Evolutionary conservation across 2,113 vertebrate species (phyloP).

Genomic region (Harpagus bidentatus): DNA sequence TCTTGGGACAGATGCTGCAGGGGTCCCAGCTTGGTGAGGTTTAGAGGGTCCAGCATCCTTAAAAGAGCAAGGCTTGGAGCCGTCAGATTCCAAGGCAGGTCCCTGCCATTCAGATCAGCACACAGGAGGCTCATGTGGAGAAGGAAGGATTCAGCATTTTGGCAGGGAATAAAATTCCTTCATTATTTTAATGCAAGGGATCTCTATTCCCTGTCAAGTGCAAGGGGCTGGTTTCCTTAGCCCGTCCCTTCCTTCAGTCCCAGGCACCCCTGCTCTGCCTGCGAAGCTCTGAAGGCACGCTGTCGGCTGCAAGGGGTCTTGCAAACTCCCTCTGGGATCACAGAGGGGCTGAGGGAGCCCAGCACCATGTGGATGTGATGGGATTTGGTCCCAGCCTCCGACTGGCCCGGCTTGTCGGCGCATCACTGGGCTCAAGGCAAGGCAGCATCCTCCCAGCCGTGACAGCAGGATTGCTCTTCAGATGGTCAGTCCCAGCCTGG

Average conservation of each 20-base stretch:
- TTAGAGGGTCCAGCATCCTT: background rate
- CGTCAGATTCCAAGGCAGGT: background rate
- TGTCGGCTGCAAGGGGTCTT: background rate
- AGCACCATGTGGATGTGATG: background rate
- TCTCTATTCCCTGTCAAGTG: background rate
- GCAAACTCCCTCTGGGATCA: background rate
- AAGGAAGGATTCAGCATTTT: background rate
- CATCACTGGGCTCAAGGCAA: rapidly evolving
- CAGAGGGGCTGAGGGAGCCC: background rate
- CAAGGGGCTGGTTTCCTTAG: background rate
- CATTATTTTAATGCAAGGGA: background rate
- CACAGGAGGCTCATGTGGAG: rapidly evolving
- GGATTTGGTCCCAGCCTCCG: background rate
- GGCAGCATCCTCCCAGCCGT: background rate
- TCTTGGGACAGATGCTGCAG: background rate
- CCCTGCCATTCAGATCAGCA: rapidly evolving
- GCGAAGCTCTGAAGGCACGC: background rate
- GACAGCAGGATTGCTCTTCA: background rate
- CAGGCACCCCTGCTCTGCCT: background rate
- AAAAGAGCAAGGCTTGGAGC: background rate
- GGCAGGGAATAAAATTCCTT: background rate
- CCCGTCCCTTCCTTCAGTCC: background rate
- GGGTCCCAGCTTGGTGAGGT: background rate
- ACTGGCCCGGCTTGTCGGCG: rapidly evolving
- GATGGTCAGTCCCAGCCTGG: background rate